Evolutionary conservation across 2,888 invertebrate genomes (phyloP).

Genomic region (Morpho deidamia): DNA sequence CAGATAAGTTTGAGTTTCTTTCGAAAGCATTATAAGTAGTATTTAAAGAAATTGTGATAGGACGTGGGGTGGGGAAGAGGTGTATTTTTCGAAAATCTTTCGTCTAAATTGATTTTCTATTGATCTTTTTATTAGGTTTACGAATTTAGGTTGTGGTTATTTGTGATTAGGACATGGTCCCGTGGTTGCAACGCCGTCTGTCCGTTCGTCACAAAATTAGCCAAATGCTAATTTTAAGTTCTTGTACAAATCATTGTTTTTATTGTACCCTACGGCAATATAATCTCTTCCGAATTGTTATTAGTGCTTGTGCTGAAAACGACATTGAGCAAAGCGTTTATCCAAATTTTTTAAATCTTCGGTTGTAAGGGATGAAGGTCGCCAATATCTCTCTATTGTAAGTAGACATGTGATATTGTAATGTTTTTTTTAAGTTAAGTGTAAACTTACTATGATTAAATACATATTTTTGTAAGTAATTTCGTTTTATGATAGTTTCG

Average conservation of each 20-base stretch:
- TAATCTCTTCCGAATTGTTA: slow-evolving; percentile 68
- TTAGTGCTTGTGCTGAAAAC: slow-evolving; percentile 38
- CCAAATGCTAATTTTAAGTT: slow-evolving; percentile 64
- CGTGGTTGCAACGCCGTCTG: slow-evolving; percentile 30
- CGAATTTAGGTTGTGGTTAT: slow-evolving; percentile 71
- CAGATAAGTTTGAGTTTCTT: slow-evolving; percentile 47
- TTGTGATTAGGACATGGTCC: slow-evolving; percentile 42
- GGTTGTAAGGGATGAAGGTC: slow-evolving; percentile 51
- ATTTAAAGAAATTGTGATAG: slow-evolving; percentile 64
- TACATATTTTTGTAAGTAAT: slow-evolving; percentile 76
- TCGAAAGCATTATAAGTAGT: slow-evolving; percentile 39
- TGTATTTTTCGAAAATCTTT: slow-evolving; percentile 61
- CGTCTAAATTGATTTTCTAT: slow-evolving; percentile 55
- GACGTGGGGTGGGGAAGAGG: slow-evolving; percentile 44
- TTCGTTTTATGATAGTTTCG: slow-evolving; percentile 69
- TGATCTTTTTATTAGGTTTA: slow-evolving; percentile 36
- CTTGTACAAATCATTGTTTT: slow-evolving; percentile 61
- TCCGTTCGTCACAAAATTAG: slow-evolving; percentile 60
- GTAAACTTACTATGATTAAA: slow-evolving; percentile 70
- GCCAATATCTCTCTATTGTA: slow-evolving; percentile 78
- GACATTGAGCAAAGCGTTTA: slow-evolving; percentile 36
- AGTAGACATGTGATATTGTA: slow-evolving; percentile 80
- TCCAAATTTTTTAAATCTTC: slow-evolving; percentile 47
- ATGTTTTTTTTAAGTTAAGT: slow-evolving; percentile 64
- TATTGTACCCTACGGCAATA: slow-evolving; percentile 60